A percentile compares a stretch with the other conserved stretches of the same genome.
Conservation (phyloP, 2,797 vertebrate genomes). For the Typhlichthys subterraneus region DNA sequence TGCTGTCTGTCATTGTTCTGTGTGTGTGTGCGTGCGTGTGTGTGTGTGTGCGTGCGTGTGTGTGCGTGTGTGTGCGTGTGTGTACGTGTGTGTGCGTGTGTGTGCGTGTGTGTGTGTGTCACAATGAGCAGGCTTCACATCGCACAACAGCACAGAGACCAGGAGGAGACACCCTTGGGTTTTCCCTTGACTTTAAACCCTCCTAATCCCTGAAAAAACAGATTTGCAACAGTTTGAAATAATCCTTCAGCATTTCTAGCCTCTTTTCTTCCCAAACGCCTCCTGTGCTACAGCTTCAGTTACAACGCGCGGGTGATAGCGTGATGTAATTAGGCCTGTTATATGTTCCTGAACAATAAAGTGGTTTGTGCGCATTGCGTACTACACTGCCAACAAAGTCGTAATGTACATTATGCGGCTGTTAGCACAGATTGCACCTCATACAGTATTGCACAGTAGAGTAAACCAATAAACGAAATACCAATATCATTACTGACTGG, state of each 20-base stretch:
- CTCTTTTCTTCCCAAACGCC: slow-evolving; percentile 60
- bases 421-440: too few relatives aligned
- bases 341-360: slow-evolving; percentile 53
- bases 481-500: too few relatives aligned
- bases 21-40: background rate
- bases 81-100: slow-evolving; percentile 9
- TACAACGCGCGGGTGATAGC: slow-evolving; percentile 50
- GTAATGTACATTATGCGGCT: too few relatives aligned
- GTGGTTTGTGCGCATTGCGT: slow-evolving; percentile 38
- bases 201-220: slow-evolving; percentile 76
- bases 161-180: slow-evolving; percentile 63
- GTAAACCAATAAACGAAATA: too few relatives aligned
- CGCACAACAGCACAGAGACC: slow-evolving; percentile 25
- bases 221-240: slow-evolving; percentile 74
- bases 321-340: slow-evolving; percentile 60
- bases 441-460: too few relatives aligned
- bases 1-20: slow-evolving; percentile 15
- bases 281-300: slow-evolving; percentile 45
- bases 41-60: background rate
- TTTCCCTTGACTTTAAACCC: slow-evolving; percentile 72
- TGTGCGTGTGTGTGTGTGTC: slow-evolving; percentile 11
- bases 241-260: slow-evolving; percentile 72
- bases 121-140: slow-evolving; percentile 47
- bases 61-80: background rate
- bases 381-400: background rate